Percentiles rank a stretch among this genome's conserved stretches.
phyloP scores from a whole-genome alignment of 2,888 invertebrate species.

The Yponomeuta plumbellus region DNA sequence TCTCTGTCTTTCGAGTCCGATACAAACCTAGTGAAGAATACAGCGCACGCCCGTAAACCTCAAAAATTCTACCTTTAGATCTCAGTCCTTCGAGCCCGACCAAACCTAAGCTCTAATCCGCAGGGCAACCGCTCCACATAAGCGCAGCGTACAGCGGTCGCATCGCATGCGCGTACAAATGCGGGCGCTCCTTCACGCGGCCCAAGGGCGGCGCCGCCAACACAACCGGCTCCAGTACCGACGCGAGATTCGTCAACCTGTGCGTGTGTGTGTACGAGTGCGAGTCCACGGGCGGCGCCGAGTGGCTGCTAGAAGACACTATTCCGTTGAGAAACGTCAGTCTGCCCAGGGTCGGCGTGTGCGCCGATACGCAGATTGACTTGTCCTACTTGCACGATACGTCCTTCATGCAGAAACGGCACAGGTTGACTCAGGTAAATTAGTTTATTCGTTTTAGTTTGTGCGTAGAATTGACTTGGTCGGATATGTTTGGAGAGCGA shows the following conservation, averaged over 20 bases:
- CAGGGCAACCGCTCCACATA: slow-evolving; percentile 91
- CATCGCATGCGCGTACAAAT: slow-evolving; percentile 97
- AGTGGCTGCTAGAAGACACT: slow-evolving; percentile 96
- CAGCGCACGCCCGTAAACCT: too few relatives aligned
- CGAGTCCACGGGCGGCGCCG: slow-evolving; percentile 95
- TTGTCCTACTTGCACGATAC: slow-evolving; percentile 89
- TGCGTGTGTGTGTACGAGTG: slow-evolving; percentile 99
- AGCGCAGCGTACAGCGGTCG: slow-evolving; percentile 98
- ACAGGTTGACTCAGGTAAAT: slow-evolving; percentile 82
- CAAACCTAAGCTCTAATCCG: background rate
- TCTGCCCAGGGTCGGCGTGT: slow-evolving; percentile 86
- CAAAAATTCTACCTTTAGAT: too few relatives aligned
- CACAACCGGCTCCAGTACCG: slow-evolving; percentile 50
- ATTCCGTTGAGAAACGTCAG: slow-evolving; percentile 96
- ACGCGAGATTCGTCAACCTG: slow-evolving; percentile 89
- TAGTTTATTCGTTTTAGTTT: background rate
- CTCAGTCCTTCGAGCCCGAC: too few relatives aligned
- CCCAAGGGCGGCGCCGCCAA: slow-evolving; percentile 89
- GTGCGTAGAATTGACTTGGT: too few relatives aligned
- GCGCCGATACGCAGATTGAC: slow-evolving; percentile 88
- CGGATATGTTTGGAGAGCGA: too few relatives aligned
- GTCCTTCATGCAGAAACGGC: slow-evolving; percentile 87
- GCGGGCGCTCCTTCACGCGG: slow-evolving; percentile 91
- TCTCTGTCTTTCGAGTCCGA: too few relatives aligned
- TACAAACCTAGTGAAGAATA: too few relatives aligned